Conservation (phyloP, 1,140 invertebrate genomes). For the Manduca sexta region DNA sequence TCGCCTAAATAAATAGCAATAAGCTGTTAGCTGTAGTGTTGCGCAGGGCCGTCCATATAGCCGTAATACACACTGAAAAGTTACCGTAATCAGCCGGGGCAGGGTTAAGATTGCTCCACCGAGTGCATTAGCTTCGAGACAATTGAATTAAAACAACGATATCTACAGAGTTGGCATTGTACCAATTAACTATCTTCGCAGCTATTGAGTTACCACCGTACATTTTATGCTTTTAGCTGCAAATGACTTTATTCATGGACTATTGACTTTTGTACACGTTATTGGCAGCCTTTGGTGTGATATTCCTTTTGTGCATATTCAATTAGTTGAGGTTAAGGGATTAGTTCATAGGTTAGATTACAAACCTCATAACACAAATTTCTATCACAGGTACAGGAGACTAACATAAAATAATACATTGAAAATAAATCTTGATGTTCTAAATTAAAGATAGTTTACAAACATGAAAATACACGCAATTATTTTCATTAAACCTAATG, state of each 20-base stretch:
- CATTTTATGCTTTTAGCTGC: conserved; percentile 52
- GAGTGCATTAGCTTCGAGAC: conserved; percentile 32
- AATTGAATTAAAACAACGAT: conserved; percentile 53
- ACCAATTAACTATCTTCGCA: conserved; percentile 51
- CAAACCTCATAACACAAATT: no score
- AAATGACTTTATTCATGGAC: conserved; percentile 52
- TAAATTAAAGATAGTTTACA: no score
- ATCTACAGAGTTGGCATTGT: conserved; percentile 47
- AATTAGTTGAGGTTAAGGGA: not conserved
- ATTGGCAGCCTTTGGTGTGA: conserved; percentile 20
- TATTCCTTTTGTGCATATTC: no score
- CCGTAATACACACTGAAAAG: conserved; percentile 15
- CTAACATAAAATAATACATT: no score
- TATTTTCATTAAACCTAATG: no score
- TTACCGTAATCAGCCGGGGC: conserved; percentile 20
- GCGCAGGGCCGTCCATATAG: not conserved
- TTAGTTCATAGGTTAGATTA: not conserved
- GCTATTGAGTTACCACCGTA: conserved; percentile 37
- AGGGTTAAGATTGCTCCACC: conserved; percentile 24
- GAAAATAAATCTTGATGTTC: no score
- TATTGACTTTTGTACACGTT: conserved; percentile 30
- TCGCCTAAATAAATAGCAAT: no score
- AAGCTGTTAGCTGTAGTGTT: no score
- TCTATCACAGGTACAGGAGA: no score
- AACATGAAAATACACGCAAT: no score